phyloP scores from a whole-genome alignment of 2,888 invertebrate species.

The Gastracanthus pulcherrimus region DNA sequence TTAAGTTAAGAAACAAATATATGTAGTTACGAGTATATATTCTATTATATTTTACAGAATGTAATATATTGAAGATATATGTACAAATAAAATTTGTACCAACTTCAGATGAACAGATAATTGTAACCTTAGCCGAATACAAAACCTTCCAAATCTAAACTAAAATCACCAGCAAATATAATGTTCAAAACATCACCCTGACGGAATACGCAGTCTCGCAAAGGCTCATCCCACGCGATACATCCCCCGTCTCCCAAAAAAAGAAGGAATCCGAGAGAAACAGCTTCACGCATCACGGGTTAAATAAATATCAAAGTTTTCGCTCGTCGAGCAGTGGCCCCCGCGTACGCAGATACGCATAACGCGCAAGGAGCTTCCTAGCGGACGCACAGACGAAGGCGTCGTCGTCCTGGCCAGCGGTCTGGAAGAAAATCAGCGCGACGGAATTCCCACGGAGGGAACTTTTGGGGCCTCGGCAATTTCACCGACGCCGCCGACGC shows the following conservation, averaged over 20 bases:
- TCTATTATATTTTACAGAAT: too few relatives aligned
- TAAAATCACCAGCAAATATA: background rate
- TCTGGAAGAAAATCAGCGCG: constrained; percentile 42
- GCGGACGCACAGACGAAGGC: background rate
- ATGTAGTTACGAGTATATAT: too few relatives aligned
- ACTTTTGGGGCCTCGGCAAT: constrained; percentile 20
- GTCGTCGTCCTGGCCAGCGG: constrained; percentile 13
- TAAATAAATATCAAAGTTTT: constrained; percentile 48
- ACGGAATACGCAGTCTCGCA: background rate
- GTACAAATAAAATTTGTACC: too few relatives aligned
- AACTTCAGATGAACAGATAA: too few relatives aligned
- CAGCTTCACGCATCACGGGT: constrained; percentile 34
- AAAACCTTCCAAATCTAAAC: too few relatives aligned
- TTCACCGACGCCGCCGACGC: background rate
- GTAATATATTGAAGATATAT: too few relatives aligned
- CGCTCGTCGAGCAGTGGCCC: background rate
- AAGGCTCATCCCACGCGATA: background rate
- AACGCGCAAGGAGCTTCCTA: background rate
- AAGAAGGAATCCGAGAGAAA: background rate
- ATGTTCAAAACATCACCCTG: background rate
- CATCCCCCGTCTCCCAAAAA: background rate
- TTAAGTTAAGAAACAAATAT: too few relatives aligned
- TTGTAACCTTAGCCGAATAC: too few relatives aligned
- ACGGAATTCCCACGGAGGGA: constrained; percentile 33
- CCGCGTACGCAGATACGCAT: background rate